These are phyloP conservation scores for Agriopis marginaria DNA, from an alignment of 2,888 invertebrate genomes.

Conservation along the genomic window DNA sequence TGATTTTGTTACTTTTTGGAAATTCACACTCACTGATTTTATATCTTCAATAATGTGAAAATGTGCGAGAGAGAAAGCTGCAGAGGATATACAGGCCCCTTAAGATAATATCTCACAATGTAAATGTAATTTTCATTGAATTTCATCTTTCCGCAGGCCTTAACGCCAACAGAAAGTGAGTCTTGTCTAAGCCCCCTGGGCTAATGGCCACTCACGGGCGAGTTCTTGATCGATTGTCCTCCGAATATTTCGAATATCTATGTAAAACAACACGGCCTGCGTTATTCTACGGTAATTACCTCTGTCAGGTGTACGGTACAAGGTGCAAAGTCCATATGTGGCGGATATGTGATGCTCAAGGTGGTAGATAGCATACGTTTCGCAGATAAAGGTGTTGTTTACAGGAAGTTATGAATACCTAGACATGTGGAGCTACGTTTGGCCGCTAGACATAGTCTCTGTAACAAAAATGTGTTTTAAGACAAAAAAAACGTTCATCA, in stretches of 20 bases:
- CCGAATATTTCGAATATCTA: not conserved
- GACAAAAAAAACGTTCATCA: no score
- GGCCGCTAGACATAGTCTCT: not conserved
- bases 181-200: no score
- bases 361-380: not conserved
- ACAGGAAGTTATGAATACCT: not conserved
- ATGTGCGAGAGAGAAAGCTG: no score
- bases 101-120: no score
- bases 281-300: not conserved
- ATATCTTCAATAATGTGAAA: no score
- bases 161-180: no score
- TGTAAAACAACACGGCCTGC: not conserved
- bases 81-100: no score
- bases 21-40: no score
- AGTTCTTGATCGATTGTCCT: slow-evolving; percentile 4
- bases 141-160: no score
- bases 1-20: no score
- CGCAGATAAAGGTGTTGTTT: not conserved
- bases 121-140: no score
- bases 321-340: slow-evolving; percentile 1
- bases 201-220: slow-evolving; percentile 1
- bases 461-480: no score
- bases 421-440: not conserved
- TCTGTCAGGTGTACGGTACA: not conserved
- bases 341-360: not conserved